Evolutionary conservation across 2,113 vertebrate genomes (phyloP).

Genomic region (Dipodomys spectabilis): DNA sequence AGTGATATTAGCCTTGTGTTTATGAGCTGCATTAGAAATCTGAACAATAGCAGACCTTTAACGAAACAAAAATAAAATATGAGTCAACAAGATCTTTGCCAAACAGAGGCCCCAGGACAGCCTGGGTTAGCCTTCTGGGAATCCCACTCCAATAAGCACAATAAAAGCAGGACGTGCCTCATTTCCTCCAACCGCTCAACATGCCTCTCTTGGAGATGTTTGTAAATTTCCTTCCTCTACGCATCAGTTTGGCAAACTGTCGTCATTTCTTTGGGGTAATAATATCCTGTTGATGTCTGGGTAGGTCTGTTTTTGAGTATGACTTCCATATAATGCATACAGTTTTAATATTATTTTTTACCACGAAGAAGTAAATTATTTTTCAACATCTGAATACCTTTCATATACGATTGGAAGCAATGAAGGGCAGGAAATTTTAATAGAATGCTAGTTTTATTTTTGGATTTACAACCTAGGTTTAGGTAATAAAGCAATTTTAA

Average conservation of each 20-base stretch:
- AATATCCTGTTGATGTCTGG: constrained; percentile 88
- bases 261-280: constrained; percentile 84
- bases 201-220: constrained; percentile 82
- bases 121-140: constrained; percentile 81
- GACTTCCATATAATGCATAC: constrained; percentile 67
- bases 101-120: constrained; percentile 84
- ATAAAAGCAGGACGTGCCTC: constrained; percentile 89
- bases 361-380: constrained; percentile 50
- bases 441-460: constrained; percentile 52
- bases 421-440: background rate
- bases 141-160: constrained; percentile 82
- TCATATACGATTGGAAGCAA: constrained; percentile 17
- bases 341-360: constrained; percentile 62
- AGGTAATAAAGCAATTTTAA: constrained; percentile 54
- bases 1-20: constrained; percentile 76
- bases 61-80: constrained; percentile 83
- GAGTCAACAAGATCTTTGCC: constrained; percentile 83
- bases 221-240: constrained; percentile 88
- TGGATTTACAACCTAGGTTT: constrained; percentile 52
- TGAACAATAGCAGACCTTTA: constrained; percentile 84
- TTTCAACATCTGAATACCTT: constrained; percentile 23
- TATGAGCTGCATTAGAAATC: constrained; percentile 78
- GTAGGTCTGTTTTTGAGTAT: constrained; percentile 71
- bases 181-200: constrained; percentile 86
- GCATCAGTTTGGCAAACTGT: constrained; percentile 83